Evolutionary conservation across 2,113 vertebrate genomes (phyloP).

Genomic region (Meleagris gallopavo): DNA sequence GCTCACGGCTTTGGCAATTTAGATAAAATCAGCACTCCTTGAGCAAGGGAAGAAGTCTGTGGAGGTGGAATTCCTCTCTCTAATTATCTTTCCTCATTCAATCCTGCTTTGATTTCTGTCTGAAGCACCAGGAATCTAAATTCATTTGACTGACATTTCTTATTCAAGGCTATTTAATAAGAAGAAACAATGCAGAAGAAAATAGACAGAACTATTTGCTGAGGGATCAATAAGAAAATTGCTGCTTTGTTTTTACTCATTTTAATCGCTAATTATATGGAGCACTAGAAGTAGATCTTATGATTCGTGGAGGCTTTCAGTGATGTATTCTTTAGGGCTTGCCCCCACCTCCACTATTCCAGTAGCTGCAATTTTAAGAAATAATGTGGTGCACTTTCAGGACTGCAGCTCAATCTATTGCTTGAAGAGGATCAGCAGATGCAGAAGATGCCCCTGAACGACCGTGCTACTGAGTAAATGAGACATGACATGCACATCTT

Average conservation of each 20-base stretch:
- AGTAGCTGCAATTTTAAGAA: not conserved
- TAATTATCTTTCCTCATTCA: conserved; percentile 63
- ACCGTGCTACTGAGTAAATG: conserved; percentile 11
- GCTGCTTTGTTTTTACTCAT: conserved; percentile 55
- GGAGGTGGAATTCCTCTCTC: conserved; percentile 53
- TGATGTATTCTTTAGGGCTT: not conserved
- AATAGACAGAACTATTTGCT: conserved; percentile 61
- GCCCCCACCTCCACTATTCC: not conserved
- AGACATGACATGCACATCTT: conserved; percentile 16
- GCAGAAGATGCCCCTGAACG: not conserved
- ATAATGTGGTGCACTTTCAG: not conserved
- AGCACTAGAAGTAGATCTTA: conserved; percentile 13
- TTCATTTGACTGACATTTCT: conserved; percentile 62
- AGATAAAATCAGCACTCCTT: conserved; percentile 56
- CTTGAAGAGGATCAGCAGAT: not conserved
- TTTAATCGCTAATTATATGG: conserved; percentile 25
- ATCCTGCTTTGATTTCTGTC: conserved; percentile 58
- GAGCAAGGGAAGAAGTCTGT: conserved; percentile 41
- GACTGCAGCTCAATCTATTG: not conserved
- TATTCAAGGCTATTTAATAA: conserved; percentile 58
- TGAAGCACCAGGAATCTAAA: conserved; percentile 48
- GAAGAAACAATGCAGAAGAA: conserved; percentile 53
- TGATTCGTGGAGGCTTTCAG: conserved; percentile 10
- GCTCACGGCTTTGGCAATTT: conserved; percentile 54
- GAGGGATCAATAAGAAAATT: conserved; percentile 57